Evolutionary conservation across 2,888 invertebrate species (phyloP).

Genomic region (Odontothrips loti): DNA sequence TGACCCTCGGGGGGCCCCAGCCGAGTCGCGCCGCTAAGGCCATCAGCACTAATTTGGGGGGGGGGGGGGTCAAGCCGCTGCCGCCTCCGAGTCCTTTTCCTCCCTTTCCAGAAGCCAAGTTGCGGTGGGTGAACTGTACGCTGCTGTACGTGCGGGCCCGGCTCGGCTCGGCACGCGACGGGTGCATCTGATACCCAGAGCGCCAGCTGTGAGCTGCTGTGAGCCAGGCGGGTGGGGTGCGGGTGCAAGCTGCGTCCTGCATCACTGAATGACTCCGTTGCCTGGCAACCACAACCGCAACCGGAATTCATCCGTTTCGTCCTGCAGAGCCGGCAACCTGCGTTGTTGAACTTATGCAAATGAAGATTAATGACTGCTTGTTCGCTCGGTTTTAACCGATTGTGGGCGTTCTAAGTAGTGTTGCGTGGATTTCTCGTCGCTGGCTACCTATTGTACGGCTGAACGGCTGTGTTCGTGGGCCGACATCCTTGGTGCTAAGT

Average conservation of each 20-base stretch:
- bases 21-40: background rate
- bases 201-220: too few species aligned
- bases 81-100: background rate
- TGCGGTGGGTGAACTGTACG: too few species aligned
- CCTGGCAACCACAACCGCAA: background rate
- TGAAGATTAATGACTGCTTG: too few species aligned
- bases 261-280: background rate
- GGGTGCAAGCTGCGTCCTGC: background rate
- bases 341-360: background rate
- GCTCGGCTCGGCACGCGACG: too few species aligned
- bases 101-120: too few species aligned
- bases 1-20: background rate
- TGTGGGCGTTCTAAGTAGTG: background rate
- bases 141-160: too few species aligned
- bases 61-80: background rate
- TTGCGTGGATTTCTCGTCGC: background rate
- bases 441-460: background rate
- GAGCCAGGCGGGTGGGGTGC: too few species aligned
- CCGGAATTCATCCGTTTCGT: background rate
- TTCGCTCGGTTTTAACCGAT: too few species aligned
- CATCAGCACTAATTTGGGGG: background rate
- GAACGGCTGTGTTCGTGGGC: background rate
- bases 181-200: too few species aligned
- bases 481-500: background rate
- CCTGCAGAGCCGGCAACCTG: background rate